Evolutionary conservation across 1,140 invertebrate species (phyloP).

Genomic region (Xylocopa sonorina): DNA sequence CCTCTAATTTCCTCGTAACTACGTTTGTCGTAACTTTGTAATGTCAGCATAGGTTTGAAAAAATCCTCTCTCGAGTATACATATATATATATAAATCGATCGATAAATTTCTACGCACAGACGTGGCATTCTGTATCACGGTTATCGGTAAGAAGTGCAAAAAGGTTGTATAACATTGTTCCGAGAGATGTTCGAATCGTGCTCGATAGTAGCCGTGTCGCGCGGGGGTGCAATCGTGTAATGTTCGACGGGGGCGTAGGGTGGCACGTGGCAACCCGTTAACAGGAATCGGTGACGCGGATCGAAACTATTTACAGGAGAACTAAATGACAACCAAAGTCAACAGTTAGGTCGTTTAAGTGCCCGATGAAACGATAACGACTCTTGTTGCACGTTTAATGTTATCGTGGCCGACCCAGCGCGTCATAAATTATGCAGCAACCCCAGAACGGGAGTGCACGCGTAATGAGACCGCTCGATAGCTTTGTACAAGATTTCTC

Average conservation of each 20-base stretch:
- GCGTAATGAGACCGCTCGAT: conserved; percentile 7
- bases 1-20: neutral
- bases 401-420: conserved; percentile 14
- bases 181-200: neutral
- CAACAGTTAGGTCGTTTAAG: conserved; percentile 21
- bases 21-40: neutral
- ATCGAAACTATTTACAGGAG: conserved; percentile 42
- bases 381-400: conserved; percentile 10
- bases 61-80: neutral
- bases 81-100: neutral
- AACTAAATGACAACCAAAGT: conserved; percentile 33
- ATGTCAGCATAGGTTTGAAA: neutral
- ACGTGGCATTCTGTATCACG: neutral
- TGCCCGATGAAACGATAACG: conserved; percentile 30
- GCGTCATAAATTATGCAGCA: conserved; percentile 10
- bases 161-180: neutral
- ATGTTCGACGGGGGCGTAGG: neutral
- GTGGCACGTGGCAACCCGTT: conserved; percentile 1
- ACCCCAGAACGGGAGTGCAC: neutral
- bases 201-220: neutral
- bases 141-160: neutral
- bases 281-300: conserved; percentile 1
- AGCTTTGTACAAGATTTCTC: neutral
- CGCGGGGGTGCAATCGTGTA: neutral
- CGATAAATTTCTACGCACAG: neutral